Evolutionary conservation across 1,140 invertebrate species (phyloP).

Genomic region (Micrasema minimum): DNA sequence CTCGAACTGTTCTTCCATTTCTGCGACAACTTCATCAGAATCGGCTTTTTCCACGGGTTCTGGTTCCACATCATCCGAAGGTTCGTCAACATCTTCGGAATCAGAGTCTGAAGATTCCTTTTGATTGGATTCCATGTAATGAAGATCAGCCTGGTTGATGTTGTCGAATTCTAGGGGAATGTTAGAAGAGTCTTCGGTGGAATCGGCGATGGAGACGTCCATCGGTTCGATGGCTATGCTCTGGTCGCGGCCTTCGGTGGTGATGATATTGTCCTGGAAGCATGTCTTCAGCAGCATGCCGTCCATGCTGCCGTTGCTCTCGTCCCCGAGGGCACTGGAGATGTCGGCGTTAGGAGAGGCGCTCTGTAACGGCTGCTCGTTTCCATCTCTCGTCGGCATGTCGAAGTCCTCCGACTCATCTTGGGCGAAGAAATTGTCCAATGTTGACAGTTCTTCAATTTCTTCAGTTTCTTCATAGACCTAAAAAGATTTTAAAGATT

Average conservation of each 20-base stretch:
- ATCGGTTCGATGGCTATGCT: conserved; percentile 41
- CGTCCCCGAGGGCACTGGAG: conserved; percentile 42
- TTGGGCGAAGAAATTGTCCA: conserved; percentile 43
- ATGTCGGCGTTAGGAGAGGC: conserved; percentile 45
- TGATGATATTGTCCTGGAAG: conserved; percentile 45
- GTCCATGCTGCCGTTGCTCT: conserved; percentile 51
- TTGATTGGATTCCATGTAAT: conserved; percentile 2
- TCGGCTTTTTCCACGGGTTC: background rate
- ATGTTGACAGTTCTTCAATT: conserved; percentile 43
- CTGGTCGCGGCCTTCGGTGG: conserved; percentile 16
- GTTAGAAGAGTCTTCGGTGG: conserved; percentile 34
- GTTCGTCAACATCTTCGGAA: conserved; percentile 7
- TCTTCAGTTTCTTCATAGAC: conserved; percentile 48
- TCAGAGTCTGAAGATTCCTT: conserved; percentile 4
- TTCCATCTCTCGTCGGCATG: conserved; percentile 23
- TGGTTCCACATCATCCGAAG: background rate
- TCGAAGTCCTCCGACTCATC: conserved; percentile 49
- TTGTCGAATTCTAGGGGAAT: conserved; percentile 33
- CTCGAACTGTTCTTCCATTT: no score
- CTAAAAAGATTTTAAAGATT: conserved; percentile 30
- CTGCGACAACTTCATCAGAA: background rate
- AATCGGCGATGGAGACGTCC: conserved; percentile 42
- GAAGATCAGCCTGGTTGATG: conserved; percentile 9
- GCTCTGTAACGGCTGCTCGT: conserved; percentile 27
- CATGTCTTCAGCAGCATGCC: conserved; percentile 46